A percentile compares a stretch with the other conserved stretches of the same genome.
These are phyloP conservation scores for Cremastobaeus sp. DNA, from an alignment of 2,888 invertebrate species.

Conservation along the genomic window DNA sequence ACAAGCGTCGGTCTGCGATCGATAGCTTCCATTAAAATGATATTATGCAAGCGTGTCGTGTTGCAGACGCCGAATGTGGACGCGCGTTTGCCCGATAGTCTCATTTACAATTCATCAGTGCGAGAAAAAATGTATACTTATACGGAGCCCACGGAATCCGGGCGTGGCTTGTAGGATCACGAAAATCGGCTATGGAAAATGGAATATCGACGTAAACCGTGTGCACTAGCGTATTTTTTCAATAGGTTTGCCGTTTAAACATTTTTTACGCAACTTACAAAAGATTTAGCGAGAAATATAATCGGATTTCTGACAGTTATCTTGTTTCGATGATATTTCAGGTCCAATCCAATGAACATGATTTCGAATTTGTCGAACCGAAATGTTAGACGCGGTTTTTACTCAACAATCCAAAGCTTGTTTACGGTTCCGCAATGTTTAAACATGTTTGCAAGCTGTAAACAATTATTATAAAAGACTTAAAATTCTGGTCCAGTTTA, in stretches of 20 bases:
- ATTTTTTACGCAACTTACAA: too few species aligned
- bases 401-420: too few species aligned
- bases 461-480: slow-evolving; percentile 34
- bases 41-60: slow-evolving; percentile 45
- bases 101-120: slow-evolving; percentile 49
- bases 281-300: too few species aligned
- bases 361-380: too few species aligned
- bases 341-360: too few species aligned
- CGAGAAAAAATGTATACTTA: slow-evolving; percentile 28
- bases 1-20: slow-evolving; percentile 35
- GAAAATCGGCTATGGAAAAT: slow-evolving; percentile 3
- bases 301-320: too few species aligned
- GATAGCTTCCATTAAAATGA: slow-evolving; percentile 58
- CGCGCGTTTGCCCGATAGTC: slow-evolving; percentile 41
- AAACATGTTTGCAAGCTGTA: too few species aligned
- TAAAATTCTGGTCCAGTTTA: slow-evolving; percentile 9
- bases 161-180: slow-evolving; percentile 19
- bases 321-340: too few species aligned
- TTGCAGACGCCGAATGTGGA: slow-evolving; percentile 30
- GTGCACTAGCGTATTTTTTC: neutral
- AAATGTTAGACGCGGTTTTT: too few species aligned
- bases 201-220: slow-evolving; percentile 7
- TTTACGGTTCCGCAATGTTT: neutral
- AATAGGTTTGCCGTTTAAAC: too few species aligned
- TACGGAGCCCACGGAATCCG: slow-evolving; percentile 17